These are phyloP conservation scores for Urechis unicinctus DNA, from an alignment of 2,888 invertebrate species.

Conservation along the genomic window DNA sequence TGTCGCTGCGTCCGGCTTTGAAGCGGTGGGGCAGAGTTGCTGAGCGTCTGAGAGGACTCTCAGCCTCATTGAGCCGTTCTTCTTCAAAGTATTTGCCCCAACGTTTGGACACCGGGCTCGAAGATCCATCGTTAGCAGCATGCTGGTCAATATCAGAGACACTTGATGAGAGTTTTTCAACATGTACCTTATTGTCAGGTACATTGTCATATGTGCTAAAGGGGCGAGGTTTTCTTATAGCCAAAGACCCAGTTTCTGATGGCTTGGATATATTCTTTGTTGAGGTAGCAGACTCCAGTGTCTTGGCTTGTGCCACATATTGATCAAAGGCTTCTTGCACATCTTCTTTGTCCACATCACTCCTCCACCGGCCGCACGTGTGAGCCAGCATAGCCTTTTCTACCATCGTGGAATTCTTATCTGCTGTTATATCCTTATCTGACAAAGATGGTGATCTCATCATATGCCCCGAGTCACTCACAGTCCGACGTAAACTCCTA, in stretches of 20 bases:
- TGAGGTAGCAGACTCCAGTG: background rate
- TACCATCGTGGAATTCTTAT: constrained; percentile 3
- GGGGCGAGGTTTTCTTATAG: constrained; percentile 3
- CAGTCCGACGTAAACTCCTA: background rate
- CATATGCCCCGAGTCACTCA: background rate
- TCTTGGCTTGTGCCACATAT: background rate
- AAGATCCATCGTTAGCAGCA: background rate
- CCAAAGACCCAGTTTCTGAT: no score
- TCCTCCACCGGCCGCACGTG: constrained; percentile 12
- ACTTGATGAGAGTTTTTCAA: background rate
- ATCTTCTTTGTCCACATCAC: constrained; percentile 12
- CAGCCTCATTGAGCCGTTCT: background rate
- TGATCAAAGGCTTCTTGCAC: constrained; percentile 2
- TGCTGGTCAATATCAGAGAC: constrained; percentile 4
- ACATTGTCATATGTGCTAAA: constrained; percentile 36
- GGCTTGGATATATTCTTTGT: no score
- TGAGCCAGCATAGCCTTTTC: constrained; percentile 16
- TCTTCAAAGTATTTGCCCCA: constrained; percentile 17
- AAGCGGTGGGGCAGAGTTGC: constrained; percentile 6
- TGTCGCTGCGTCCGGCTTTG: background rate
- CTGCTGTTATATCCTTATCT: background rate
- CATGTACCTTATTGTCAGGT: background rate
- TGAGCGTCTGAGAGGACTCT: constrained; percentile 1
- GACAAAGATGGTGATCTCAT: no score
- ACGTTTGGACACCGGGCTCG: constrained; percentile 12